Evolutionary conservation across 2,797 vertebrate genomes (phyloP).

Genomic region (Vipera ursinii): DNA sequence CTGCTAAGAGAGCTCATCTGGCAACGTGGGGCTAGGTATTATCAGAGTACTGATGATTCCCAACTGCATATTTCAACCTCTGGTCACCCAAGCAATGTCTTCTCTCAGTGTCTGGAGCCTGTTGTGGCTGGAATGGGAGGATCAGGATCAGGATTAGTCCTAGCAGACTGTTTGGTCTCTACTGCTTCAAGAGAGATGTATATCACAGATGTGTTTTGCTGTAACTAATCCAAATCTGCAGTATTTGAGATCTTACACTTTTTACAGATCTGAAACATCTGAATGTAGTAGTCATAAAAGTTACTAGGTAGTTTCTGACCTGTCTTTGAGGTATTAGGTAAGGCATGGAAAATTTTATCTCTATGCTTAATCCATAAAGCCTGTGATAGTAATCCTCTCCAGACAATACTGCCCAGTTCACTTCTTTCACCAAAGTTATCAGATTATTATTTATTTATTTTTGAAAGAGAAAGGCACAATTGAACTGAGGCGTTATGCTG

Average conservation of each 20-base stretch:
- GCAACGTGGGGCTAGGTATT: not conserved
- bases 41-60: not conserved
- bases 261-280: conserved; percentile 19
- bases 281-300: not conserved
- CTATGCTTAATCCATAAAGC: not conserved
- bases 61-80: not conserved
- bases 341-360: not conserved
- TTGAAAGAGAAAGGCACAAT: not conserved
- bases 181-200: not conserved
- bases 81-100: not conserved
- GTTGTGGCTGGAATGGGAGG: not conserved
- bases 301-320: conserved; percentile 9
- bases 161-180: not conserved
- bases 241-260: not conserved
- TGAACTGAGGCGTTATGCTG: not conserved
- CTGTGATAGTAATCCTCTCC: not conserved
- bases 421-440: not conserved
- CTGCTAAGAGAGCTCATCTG: not conserved
- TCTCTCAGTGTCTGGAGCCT: not conserved
- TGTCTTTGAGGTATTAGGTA: conserved; percentile 27
- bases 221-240: conserved; percentile 30
- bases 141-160: not conserved
- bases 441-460: not conserved
- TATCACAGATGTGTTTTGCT: not conserved
- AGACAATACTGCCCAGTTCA: not conserved